Conservation (phyloP, 2,113 vertebrate species). For the Poeciliopsis occidentalis region DNA sequence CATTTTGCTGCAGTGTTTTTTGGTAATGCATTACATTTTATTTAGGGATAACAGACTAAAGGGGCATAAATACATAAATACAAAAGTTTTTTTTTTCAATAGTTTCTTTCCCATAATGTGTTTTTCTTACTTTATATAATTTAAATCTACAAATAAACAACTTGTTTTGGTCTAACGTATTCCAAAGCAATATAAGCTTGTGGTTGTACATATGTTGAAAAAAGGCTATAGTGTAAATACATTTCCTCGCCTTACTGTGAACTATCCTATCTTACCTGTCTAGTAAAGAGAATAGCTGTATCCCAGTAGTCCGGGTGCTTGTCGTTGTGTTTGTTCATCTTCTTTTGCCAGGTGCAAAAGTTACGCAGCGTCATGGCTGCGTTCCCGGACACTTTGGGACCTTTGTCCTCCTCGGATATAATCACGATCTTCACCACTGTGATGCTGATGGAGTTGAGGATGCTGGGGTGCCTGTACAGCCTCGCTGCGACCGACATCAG, state of each 20-base stretch:
- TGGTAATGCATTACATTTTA: background rate
- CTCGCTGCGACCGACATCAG: conserved; percentile 93
- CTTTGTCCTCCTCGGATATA: conserved; percentile 89
- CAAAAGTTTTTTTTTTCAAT: too few relatives aligned
- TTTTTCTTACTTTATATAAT: background rate
- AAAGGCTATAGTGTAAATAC: background rate
- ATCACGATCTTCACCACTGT: conserved; percentile 93
- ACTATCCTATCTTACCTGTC: conserved; percentile 85
- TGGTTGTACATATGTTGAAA: background rate
- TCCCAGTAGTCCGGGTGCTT: conserved; percentile 98
- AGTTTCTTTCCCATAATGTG: too few relatives aligned
- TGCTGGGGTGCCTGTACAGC: conserved; percentile 95
- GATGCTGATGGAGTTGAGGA: conserved; percentile 91
- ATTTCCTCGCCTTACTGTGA: background rate
- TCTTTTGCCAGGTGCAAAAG: conserved; percentile 99
- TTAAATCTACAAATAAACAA: background rate
- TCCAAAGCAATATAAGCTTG: background rate
- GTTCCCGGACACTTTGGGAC: conserved; percentile 92
- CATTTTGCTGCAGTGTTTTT: too few relatives aligned
- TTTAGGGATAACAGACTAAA: too few relatives aligned
- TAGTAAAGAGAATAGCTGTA: conserved; percentile 97
- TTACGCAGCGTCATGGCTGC: conserved; percentile 96
- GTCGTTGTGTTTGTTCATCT: conserved; percentile 96
- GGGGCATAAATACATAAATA: too few relatives aligned
- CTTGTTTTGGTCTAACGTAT: background rate